Percentiles rank a stretch among this genome's conserved stretches.
Evolutionary conservation across 1,140 invertebrate species (phyloP).

Genomic region (Cardiocondyla obscurior): DNA sequence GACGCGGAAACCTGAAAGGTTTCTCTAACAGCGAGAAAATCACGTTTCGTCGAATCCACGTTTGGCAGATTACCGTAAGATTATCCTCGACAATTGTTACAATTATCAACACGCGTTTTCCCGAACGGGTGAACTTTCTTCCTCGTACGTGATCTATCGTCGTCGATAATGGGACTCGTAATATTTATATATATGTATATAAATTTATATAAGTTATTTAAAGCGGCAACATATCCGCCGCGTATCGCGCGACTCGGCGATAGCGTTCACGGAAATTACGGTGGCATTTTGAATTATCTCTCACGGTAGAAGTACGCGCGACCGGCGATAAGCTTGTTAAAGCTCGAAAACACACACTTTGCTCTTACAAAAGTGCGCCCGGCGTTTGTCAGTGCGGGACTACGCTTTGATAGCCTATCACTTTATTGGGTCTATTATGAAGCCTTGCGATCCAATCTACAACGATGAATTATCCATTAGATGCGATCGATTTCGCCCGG

Average conservation of each 20-base stretch:
- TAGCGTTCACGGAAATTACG: background rate
- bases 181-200: constrained; percentile 26
- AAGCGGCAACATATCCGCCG: background rate
- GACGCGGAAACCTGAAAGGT: background rate
- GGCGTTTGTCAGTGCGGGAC: background rate
- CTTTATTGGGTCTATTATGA: constrained; percentile 27
- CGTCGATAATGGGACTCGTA: background rate
- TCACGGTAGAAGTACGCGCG: background rate
- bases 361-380: background rate
- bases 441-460: constrained; percentile 19
- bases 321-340: constrained; percentile 17
- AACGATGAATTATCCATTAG: constrained; percentile 45
- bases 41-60: background rate
- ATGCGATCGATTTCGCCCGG: constrained; percentile 24
- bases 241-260: background rate
- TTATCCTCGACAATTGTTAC: no score
- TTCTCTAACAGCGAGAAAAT: background rate
- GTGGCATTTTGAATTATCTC: constrained; percentile 4
- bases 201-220: background rate
- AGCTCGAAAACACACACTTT: background rate
- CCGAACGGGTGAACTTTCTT: no score
- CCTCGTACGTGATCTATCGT: no score
- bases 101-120: background rate
- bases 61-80: background rate
- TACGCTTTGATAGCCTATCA: constrained; percentile 38